phyloP scores from a whole-genome alignment of 2,113 vertebrate genomes.

The Casuarius casuarius region DNA sequence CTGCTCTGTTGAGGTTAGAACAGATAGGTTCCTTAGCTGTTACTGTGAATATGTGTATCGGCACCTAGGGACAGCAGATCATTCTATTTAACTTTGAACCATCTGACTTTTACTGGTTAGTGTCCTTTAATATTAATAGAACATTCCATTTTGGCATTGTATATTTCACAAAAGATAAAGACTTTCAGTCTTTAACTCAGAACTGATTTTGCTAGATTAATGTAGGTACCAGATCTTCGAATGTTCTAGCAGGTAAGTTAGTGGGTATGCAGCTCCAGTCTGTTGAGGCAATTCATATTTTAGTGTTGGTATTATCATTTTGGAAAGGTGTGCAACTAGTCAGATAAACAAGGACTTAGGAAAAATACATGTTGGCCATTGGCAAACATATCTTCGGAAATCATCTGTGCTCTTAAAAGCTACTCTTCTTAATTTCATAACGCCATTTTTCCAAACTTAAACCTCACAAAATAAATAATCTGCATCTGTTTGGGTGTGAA shows the following conservation, averaged over 20 bases:
- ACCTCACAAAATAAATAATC: not conserved
- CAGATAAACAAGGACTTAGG: not conserved
- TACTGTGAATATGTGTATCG: not conserved
- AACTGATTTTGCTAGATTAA: not conserved
- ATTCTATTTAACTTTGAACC: constrained; percentile 51
- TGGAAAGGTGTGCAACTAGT: not conserved
- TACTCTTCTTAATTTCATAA: not conserved
- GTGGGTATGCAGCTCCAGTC: not conserved
- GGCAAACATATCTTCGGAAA: not conserved
- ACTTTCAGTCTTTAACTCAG: not conserved
- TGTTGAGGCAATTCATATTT: not conserved
- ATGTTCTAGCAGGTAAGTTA: not conserved
- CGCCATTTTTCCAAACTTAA: not conserved
- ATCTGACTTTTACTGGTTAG: constrained; percentile 48
- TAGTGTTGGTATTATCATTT: not conserved
- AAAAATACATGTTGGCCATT: not conserved
- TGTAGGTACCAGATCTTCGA: not conserved
- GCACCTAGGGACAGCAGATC: constrained; percentile 44
- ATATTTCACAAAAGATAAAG: constrained; percentile 33
- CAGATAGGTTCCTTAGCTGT: constrained; percentile 38
- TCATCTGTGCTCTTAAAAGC: not conserved
- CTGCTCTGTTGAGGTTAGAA: constrained; percentile 31
- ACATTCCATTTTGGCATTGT: constrained; percentile 51
- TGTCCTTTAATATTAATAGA: constrained; percentile 47
- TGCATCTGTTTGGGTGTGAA: not conserved